These are phyloP conservation scores for Caenorhabditis sulstoni DNA, from an alignment of 2,888 invertebrate species.

Conservation along the genomic window DNA sequence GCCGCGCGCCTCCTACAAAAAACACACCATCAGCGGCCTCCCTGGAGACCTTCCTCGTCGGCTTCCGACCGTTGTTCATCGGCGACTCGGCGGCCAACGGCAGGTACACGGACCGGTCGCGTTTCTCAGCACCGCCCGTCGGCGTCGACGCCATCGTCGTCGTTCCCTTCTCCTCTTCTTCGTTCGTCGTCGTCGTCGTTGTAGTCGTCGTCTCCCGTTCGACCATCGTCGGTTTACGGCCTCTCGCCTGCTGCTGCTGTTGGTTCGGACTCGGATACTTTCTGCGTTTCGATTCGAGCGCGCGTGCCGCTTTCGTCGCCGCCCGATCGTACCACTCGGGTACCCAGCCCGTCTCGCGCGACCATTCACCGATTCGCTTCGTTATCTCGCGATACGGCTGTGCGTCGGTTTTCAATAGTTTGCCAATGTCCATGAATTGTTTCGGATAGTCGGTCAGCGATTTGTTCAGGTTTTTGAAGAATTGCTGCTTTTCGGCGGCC, in stretches of 20 bases:
- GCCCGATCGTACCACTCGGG: constrained; percentile 40
- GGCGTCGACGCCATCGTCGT: no score
- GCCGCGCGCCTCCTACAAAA: no score
- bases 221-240: no score
- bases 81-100: no score
- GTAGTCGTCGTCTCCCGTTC: not conserved
- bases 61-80: no score
- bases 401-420: constrained; percentile 4
- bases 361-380: constrained; percentile 15
- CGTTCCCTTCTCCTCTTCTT: not conserved
- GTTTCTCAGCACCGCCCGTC: no score
- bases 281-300: not conserved
- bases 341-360: constrained; percentile 5
- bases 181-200: constrained; percentile 4
- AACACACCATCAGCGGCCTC: no score
- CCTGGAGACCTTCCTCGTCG: no score
- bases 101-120: no score
- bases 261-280: no score
- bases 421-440: constrained; percentile 3
- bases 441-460: not conserved
- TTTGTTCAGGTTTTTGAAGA: constrained; percentile 31
- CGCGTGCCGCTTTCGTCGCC: not conserved
- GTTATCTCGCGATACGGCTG: constrained; percentile 34
- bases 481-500: not conserved
- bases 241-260: constrained; percentile 4